These are phyloP conservation scores for Charina bottae DNA, from an alignment of 2,113 vertebrate species.

Conservation along the genomic window DNA sequence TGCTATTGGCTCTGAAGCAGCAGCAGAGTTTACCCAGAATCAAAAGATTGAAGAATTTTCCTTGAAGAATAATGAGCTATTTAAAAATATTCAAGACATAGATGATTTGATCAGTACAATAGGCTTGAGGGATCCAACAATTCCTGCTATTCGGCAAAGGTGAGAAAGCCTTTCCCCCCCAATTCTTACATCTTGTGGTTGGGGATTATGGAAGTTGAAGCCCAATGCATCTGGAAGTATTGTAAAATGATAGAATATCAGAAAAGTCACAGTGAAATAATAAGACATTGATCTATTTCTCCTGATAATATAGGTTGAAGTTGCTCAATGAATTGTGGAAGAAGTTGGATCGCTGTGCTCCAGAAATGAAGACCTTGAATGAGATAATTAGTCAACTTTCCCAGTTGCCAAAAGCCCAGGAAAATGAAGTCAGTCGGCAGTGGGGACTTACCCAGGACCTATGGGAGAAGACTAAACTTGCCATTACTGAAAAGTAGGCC, in stretches of 20 bases:
- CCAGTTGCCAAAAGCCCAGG: conserved; percentile 57
- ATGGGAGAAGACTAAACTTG: conserved; percentile 81
- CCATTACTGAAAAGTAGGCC: conserved; percentile 80
- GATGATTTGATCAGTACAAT: conserved; percentile 73
- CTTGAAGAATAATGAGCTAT: conserved; percentile 74
- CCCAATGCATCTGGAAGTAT: neutral
- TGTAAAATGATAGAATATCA: neutral
- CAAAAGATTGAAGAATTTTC: conserved; percentile 72
- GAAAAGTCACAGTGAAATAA: neutral
- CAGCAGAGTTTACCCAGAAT: conserved; percentile 68
- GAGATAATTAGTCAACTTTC: conserved; percentile 71
- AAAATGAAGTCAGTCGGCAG: conserved; percentile 67
- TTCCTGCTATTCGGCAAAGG: conserved; percentile 89
- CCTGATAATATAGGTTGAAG: conserved; percentile 81
- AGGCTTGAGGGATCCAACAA: conserved; percentile 87
- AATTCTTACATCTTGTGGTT: neutral
- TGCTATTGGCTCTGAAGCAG: neutral
- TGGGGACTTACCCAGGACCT: conserved; percentile 73
- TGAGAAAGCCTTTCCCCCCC: conserved; percentile 46
- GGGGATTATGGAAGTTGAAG: neutral
- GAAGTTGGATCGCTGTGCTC: conserved; percentile 75
- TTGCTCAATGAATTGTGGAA: conserved; percentile 80
- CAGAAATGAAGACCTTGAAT: conserved; percentile 77
- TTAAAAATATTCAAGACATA: conserved; percentile 81
- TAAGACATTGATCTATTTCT: conserved; percentile 42